phyloP scores from a whole-genome alignment of 2,888 invertebrate genomes.

The Mythimna albipuncta region DNA sequence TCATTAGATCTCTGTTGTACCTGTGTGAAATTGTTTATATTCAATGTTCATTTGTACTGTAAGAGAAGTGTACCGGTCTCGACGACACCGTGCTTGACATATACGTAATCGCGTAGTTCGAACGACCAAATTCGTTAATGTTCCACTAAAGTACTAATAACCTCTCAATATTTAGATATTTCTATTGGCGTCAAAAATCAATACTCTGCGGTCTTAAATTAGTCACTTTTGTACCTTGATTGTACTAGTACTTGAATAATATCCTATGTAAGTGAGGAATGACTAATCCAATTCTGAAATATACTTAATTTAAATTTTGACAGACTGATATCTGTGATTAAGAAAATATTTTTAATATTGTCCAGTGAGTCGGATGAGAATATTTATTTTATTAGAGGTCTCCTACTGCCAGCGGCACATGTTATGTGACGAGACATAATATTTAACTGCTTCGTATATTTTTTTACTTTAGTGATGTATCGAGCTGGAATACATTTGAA shows the following conservation, averaged over 20 bases:
- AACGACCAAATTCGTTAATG: conserved; percentile 83
- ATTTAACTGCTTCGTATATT: conserved; percentile 83
- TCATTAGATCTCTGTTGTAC: conserved; percentile 91
- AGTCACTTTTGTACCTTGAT: conserved; percentile 90
- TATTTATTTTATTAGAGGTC: conserved; percentile 90
- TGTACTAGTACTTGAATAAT: conserved; percentile 88
- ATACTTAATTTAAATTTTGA: conserved; percentile 91
- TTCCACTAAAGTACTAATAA: conserved; percentile 79
- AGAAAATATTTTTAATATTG: conserved; percentile 91
- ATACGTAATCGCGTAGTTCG: conserved; percentile 84
- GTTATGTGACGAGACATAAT: conserved; percentile 81
- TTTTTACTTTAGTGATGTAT: conserved; percentile 80
- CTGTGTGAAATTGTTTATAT: conserved; percentile 88
- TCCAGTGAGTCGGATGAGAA: conserved; percentile 90
- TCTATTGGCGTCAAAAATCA: conserved; percentile 81
- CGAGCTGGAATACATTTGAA: conserved; percentile 72
- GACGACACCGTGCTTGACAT: conserved; percentile 79
- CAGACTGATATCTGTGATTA: conserved; percentile 91
- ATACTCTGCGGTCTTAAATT: conserved; percentile 89
- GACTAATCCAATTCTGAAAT: conserved; percentile 90
- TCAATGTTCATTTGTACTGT: conserved; percentile 86
- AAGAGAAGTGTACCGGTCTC: conserved; percentile 83
- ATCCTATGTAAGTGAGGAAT: conserved; percentile 86
- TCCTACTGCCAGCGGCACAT: conserved; percentile 87
- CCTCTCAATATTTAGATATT: conserved; percentile 81